Evolutionary conservation across 2,797 vertebrate genomes (phyloP).

Genomic region (Decapterus maruadsi): DNA sequence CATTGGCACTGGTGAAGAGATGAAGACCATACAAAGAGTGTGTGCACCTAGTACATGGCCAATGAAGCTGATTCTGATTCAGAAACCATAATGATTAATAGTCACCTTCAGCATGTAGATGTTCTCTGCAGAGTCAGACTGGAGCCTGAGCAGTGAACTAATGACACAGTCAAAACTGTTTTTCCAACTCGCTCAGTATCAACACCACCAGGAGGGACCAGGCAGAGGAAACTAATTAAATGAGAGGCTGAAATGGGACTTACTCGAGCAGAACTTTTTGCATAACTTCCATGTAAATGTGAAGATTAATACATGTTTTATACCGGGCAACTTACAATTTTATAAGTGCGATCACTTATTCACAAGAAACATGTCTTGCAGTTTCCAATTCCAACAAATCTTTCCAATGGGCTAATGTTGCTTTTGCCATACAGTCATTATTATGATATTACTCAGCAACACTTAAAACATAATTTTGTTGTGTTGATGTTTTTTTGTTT

Average conservation of each 20-base stretch:
- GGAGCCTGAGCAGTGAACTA: conserved; percentile 6
- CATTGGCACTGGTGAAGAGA: no score
- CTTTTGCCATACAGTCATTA: not conserved
- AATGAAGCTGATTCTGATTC: no score
- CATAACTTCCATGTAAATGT: not conserved
- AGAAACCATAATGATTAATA: no score
- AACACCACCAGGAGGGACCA: not conserved
- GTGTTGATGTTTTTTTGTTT: no score
- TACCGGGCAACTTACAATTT: not conserved
- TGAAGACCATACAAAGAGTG: no score
- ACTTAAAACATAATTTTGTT: no score
- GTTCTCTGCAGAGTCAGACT: no score
- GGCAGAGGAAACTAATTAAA: not conserved
- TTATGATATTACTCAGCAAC: not conserved
- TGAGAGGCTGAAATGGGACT: no score
- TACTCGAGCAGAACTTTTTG: not conserved
- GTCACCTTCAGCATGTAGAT: no score
- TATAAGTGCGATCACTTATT: not conserved
- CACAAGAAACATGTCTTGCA: not conserved
- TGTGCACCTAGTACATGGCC: no score
- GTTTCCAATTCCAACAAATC: not conserved
- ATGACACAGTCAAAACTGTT: no score
- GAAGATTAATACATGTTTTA: not conserved
- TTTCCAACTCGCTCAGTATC: no score
- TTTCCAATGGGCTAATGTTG: not conserved